Conservation (phyloP, 2,113 vertebrate species). For the Aptenodytes forsteri region DNA sequence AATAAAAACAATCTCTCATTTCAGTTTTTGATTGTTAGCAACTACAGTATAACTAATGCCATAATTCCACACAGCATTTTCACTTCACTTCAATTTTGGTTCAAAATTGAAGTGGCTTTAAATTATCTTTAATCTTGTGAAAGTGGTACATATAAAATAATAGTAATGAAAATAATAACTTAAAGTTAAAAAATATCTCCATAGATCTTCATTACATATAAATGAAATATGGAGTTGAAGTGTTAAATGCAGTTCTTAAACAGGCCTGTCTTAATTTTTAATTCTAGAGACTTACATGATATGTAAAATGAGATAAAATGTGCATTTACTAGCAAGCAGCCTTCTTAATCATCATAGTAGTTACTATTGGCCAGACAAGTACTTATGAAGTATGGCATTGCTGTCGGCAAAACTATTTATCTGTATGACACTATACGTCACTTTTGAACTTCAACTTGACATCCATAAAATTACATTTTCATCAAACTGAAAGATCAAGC, state of each 20-base stretch:
- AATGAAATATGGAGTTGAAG: background rate
- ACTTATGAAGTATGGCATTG: slow-evolving; percentile 80
- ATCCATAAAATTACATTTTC: slow-evolving; percentile 84
- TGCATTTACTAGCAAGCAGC: slow-evolving; percentile 58
- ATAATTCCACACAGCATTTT: background rate
- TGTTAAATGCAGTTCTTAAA: slow-evolving; percentile 31
- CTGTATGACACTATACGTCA: slow-evolving; percentile 78
- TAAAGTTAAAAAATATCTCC: background rate
- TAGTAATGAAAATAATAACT: background rate
- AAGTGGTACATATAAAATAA: background rate
- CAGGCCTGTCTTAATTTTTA: slow-evolving; percentile 10
- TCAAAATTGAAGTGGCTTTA: background rate
- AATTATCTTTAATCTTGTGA: background rate
- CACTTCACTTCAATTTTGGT: too few species aligned
- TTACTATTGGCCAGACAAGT: slow-evolving; percentile 67
- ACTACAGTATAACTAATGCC: background rate
- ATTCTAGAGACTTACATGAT: slow-evolving; percentile 37
- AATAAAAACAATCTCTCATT: background rate
- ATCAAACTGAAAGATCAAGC: slow-evolving; percentile 83
- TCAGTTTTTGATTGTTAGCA: background rate
- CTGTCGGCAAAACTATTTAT: slow-evolving; percentile 82
- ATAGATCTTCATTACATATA: background rate
- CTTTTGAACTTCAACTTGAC: slow-evolving; percentile 82
- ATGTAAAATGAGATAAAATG: slow-evolving; percentile 48
- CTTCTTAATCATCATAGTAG: slow-evolving; percentile 62